These are phyloP conservation scores for Cydia fagiglandana DNA, from an alignment of 1,140 invertebrate genomes.

Conservation along the genomic window DNA sequence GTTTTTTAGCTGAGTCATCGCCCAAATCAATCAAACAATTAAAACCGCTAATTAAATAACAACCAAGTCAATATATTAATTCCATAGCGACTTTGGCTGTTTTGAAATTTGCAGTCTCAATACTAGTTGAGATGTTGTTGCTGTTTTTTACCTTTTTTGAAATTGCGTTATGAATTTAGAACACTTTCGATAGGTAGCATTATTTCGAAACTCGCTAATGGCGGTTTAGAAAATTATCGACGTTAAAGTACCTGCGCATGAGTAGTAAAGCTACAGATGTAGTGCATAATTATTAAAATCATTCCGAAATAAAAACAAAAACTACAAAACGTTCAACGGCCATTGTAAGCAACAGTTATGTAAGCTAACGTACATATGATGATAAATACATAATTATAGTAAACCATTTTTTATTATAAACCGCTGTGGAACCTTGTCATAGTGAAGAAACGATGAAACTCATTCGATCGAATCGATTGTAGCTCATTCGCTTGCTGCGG, in stretches of 20 bases:
- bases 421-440: neutral
- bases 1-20: conserved; percentile 14
- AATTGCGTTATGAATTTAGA: neutral
- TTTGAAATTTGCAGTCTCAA: neutral
- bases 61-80: neutral
- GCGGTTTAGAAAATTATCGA: neutral
- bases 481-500: neutral
- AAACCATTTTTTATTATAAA: neutral
- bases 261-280: neutral
- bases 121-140: no score
- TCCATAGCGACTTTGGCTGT: neutral
- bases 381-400: neutral
- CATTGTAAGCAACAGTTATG: neutral
- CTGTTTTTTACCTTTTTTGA: neutral
- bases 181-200: neutral
- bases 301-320: no score
- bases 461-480: neutral
- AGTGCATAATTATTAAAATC: neutral
- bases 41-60: neutral
- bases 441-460: neutral
- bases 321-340: neutral
- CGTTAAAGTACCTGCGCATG: neutral
- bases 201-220: neutral
- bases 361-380: neutral
- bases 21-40: conserved; percentile 23